Percentiles rank a stretch among this genome's conserved stretches.
These are phyloP conservation scores for Typhlichthys eigenmanni DNA, from an alignment of 2,797 vertebrate species.

Conservation along the genomic window DNA sequence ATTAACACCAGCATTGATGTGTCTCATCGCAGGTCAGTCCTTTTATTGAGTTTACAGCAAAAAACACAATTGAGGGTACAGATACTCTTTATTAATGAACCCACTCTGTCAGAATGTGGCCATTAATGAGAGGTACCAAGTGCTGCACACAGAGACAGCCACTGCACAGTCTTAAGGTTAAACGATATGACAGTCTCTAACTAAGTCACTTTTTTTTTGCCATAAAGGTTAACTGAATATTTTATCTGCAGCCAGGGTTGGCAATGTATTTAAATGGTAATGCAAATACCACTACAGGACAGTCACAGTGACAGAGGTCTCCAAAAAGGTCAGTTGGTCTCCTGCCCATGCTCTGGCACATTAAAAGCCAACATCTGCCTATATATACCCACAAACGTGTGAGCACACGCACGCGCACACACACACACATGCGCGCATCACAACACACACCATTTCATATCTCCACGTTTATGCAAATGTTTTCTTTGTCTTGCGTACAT, in stretches of 20 bases:
- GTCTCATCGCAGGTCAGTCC: too few relatives aligned
- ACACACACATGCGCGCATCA: slow-evolving; percentile 2
- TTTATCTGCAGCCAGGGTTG: slow-evolving; percentile 71
- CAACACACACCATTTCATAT: slow-evolving; percentile 4
- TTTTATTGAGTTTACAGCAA: too few relatives aligned
- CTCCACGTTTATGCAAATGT: too few relatives aligned
- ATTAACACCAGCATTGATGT: too few relatives aligned
- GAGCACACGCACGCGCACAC: slow-evolving; percentile 5
- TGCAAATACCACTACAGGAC: slow-evolving; percentile 79
- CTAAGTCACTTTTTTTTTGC: slow-evolving; percentile 71
- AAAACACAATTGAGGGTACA: too few relatives aligned
- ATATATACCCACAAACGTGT: neutral
- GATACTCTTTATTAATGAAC: slow-evolving; percentile 57
- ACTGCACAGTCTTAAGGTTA: slow-evolving; percentile 77
- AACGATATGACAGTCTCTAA: slow-evolving; percentile 80
- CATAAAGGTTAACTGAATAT: slow-evolving; percentile 83
- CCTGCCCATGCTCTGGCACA: slow-evolving; percentile 31
- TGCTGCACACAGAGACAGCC: slow-evolving; percentile 58
- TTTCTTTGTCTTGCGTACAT: too few relatives aligned
- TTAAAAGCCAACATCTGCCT: slow-evolving; percentile 24
- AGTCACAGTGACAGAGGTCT: slow-evolving; percentile 69
- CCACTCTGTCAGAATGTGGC: slow-evolving; percentile 62
- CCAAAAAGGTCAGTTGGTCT: slow-evolving; percentile 72
- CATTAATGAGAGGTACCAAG: slow-evolving; percentile 74
- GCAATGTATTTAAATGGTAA: slow-evolving; percentile 82